Evolutionary conservation across 2,888 invertebrate genomes (phyloP), one percentile per base, ranked within the genome.

Genomic region (Cosmia trapezina): DNA sequence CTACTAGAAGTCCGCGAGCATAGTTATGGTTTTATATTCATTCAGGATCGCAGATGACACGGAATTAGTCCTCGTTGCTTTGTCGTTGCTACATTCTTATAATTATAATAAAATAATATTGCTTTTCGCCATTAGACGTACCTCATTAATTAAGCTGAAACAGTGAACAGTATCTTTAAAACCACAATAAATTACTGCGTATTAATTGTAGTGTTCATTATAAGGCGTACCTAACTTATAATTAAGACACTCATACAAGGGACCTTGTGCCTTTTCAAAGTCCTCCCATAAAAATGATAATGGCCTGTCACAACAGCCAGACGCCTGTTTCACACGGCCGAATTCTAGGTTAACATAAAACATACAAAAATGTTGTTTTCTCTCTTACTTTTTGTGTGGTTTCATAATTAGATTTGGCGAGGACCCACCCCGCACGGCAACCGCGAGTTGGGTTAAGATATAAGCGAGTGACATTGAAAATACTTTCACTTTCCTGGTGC

Each of bases 331-430:
- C 92, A 91, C 92, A 91, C 92, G 89, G 60, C 70, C 64, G n/a
- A 77, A 84, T 85, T 86, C 85, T 86, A 84, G 86, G 81, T 86
- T 83, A 62, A 72, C 67, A 91, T 88, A 92, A 92, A 93, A 92
- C 89, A 91, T 91, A 94, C 91, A 92, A 93, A 93, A 93, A 92
- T 90, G 84, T 87, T 87, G 83, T 69, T 88, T 91, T 89, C 86
- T 88, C 87, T 85, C 78, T 83, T 87, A 89, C 92, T 93, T 94
- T 95, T 93, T 94, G 90, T 91, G 85, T 86, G 87, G 88, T 91
- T 87, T 92, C 92, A 91, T 96, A 96, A 96, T 96, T 96, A 95
- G 96, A 96, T 96, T 96, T 96, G 94, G 95, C 94, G 92, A 92
- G 89, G 92, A 88, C 83, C 92, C 94, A 90, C 93, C 95, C 94